phyloP scores from a whole-genome alignment of 2,797 vertebrate species.

The Argentina silus region DNA sequence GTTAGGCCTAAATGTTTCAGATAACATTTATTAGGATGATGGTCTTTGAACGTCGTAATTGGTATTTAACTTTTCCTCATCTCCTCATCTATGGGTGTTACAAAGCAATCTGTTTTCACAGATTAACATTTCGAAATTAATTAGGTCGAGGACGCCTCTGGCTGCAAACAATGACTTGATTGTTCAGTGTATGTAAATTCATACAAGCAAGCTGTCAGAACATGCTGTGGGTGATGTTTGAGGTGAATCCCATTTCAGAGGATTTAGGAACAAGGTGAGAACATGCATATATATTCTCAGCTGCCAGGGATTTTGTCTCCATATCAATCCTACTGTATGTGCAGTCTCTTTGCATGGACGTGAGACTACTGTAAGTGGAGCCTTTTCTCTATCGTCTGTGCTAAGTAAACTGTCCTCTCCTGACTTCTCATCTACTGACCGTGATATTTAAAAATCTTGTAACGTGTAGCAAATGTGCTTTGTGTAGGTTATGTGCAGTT shows the following conservation, averaged over 20 bases:
- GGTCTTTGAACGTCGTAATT: not conserved
- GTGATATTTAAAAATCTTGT: not conserved
- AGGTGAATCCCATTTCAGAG: not conserved
- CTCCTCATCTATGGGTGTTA: not conserved
- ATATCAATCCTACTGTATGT: too few species aligned
- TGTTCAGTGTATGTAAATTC: slow-evolving; percentile 5
- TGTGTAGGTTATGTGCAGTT: not conserved
- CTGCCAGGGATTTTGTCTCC: too few species aligned
- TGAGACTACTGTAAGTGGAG: not conserved
- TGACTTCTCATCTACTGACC: not conserved
- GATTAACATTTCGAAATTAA: not conserved
- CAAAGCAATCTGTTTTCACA: not conserved
- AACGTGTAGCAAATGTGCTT: not conserved
- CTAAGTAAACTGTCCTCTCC: not conserved
- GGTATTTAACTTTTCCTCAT: not conserved
- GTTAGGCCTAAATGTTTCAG: not conserved
- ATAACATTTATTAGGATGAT: not conserved
- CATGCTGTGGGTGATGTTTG: not conserved
- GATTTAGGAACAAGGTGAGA: not conserved
- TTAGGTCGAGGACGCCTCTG: not conserved
- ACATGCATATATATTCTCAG: not conserved
- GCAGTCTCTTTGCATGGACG: too few species aligned
- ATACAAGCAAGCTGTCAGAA: not conserved
- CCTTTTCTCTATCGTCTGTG: not conserved
- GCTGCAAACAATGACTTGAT: not conserved